Evolutionary conservation across 2,797 vertebrate genomes (phyloP), one percentile per base, ranked within the genome.

Genomic region (Smutsia temminckii): DNA sequence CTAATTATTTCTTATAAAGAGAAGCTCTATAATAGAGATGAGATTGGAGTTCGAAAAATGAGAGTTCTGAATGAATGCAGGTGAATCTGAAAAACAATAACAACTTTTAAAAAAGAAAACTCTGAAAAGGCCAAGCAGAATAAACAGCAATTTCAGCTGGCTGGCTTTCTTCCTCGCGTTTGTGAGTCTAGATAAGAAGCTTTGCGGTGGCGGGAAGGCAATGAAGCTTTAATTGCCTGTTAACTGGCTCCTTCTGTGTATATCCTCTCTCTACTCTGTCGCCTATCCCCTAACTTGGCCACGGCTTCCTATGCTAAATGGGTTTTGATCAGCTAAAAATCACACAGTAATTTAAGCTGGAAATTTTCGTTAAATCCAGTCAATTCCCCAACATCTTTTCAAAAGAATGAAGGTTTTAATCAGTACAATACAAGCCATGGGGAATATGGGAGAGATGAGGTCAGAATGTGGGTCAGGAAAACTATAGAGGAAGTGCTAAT

Each of bases 391-490:
- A 69, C 89, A 94, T 97, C 93, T 96, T 94, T 93, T 97, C 95
- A 94, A 95, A 92, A 96, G 88, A 85, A 95, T 84, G 74, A 95
- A 97, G 94, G 66, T 88, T 97, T 95, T 97, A 97, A 98, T 98
- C 97, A 96, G 77, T 29, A 55, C 86, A 95, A 95, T 96, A 59
- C 80, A 96, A 95, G 86, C 97, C 97, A 95, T 95, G 96, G 98
- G 96, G 97, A 98, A 92, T 97, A 97, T 89, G 93, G 93, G 98
- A 97, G 74, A 89, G 97, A 97, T 94, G 84, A 89, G 98, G 97
- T 98, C 98, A 98, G 96, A 98, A 97, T 88, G 91, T 91, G 79
- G 98, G 97, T 98, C 98, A 98, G 98, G 96, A 98, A 97, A 97
- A 98, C 98, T 92, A 97, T 79, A 97, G 94, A 97, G 91, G 61